Conservation (phyloP, 30 jellyfish, hydroid and myxozoan genomes). For the Rhopilema esculentum region DNA sequence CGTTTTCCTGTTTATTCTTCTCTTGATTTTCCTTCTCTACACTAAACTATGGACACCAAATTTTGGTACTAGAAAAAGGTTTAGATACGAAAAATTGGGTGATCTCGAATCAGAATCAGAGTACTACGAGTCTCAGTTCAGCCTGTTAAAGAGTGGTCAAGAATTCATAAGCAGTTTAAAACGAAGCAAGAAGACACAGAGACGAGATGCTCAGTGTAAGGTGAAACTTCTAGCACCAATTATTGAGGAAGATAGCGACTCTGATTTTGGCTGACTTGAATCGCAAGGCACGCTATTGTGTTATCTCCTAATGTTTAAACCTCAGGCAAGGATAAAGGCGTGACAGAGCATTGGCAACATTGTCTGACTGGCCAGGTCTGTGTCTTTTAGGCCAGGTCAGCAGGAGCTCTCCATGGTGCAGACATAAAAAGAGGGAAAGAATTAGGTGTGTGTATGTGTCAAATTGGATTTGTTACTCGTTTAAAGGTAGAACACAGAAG, state of each 20-base stretch:
- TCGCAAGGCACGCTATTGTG: neutral
- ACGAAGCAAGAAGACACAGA: slow-evolving; percentile 50
- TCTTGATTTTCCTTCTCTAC: slow-evolving; percentile 53
- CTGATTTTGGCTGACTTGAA: neutral
- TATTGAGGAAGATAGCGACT: slow-evolving; percentile 67
- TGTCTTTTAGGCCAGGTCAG: too few species aligned
- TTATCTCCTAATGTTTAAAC: too few species aligned
- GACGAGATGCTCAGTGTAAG: slow-evolving; percentile 33
- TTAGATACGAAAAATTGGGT: slow-evolving; percentile 7
- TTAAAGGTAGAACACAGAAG: too few species aligned
- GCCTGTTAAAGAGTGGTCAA: slow-evolving; percentile 82
- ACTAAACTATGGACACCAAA: slow-evolving; percentile 70
- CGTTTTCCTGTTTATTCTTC: slow-evolving; percentile 63
- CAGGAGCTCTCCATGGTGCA: too few species aligned
- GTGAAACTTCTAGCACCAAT: slow-evolving; percentile 75
- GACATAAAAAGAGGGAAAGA: too few species aligned
- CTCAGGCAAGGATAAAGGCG: too few species aligned
- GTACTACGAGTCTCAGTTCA: slow-evolving; percentile 39
- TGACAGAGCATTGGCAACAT: too few species aligned
- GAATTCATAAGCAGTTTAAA: slow-evolving; percentile 64
- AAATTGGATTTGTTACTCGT: too few species aligned
- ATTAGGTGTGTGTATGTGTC: too few species aligned
- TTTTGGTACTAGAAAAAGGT: neutral
- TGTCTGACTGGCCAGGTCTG: too few species aligned
- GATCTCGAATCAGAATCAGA: slow-evolving; percentile 29